phyloP scores from a whole-genome alignment of 2,888 invertebrate species.

The Cinara cedri region DNA sequence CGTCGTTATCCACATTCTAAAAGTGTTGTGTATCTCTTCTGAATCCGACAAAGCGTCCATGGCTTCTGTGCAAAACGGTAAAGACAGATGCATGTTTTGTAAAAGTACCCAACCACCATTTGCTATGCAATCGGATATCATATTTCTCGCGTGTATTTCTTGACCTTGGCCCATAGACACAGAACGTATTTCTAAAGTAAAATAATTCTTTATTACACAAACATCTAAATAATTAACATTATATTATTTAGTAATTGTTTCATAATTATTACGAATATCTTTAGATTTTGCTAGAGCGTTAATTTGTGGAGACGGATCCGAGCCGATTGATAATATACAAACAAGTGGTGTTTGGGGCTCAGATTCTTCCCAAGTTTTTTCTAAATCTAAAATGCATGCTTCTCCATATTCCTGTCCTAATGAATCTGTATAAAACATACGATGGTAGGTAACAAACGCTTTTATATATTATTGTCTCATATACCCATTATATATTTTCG shows the following conservation, averaged over 20 bases:
- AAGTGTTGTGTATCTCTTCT: slow-evolving; percentile 80
- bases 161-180: slow-evolving; percentile 99
- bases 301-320: slow-evolving; percentile 96
- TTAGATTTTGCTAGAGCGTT: slow-evolving; percentile 83
- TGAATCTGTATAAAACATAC: slow-evolving; percentile 69
- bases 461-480: slow-evolving; percentile 13
- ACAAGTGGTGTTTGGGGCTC: slow-evolving; percentile 87
- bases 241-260: neutral
- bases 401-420: slow-evolving; percentile 88
- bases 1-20: slow-evolving; percentile 92
- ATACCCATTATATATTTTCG: slow-evolving; percentile 85
- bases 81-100: slow-evolving; percentile 94
- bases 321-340: slow-evolving; percentile 92
- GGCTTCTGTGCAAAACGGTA: slow-evolving; percentile 91
- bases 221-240: neutral
- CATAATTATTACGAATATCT: slow-evolving; percentile 74
- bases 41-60: slow-evolving; percentile 88
- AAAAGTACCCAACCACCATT: slow-evolving; percentile 90
- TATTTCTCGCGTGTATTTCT: slow-evolving; percentile 82
- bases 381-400: slow-evolving; percentile 88
- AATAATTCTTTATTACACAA: neutral
- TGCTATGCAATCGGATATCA: slow-evolving; percentile 75
- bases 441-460: neutral
- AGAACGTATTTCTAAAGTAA: slow-evolving; percentile 72
- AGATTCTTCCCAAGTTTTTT: slow-evolving; percentile 87